Conservation (phyloP, 2,113 vertebrate species). For the Laterallus jamaicensis region DNA sequence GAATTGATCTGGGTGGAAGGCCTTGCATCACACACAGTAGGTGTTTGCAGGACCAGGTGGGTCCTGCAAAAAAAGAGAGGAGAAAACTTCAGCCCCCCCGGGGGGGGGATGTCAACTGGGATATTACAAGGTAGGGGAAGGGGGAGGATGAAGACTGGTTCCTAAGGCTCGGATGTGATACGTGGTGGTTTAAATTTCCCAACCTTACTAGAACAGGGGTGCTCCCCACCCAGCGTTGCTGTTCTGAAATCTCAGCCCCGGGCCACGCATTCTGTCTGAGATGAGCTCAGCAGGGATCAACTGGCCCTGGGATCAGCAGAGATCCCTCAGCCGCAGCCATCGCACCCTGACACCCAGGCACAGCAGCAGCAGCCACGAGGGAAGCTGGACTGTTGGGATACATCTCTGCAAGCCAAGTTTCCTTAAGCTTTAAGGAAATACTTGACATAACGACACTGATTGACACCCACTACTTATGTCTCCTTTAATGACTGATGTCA, state of each 20-base stretch:
- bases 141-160: constrained; percentile 34
- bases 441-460: neutral
- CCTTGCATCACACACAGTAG: too few species aligned
- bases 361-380: neutral
- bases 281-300: neutral
- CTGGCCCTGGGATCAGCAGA: neutral
- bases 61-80: neutral
- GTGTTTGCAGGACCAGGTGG: neutral
- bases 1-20: neutral
- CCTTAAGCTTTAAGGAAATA: neutral
- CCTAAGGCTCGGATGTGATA: constrained; percentile 66
- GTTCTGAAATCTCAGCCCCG: neutral
- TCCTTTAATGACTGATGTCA: neutral
- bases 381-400: accelerated
- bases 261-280: accelerated
- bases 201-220: constrained; percentile 25
- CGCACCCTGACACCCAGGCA: neutral
- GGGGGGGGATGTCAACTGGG: neutral
- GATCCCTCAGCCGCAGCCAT: neutral
- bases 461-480: neutral
- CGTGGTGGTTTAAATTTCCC: constrained; percentile 28
- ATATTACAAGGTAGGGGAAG: neutral
- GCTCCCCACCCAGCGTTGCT: neutral
- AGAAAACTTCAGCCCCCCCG: constrained; percentile 51
- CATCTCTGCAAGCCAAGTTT: neutral